Evolutionary conservation across 2,888 invertebrate species (phyloP).

Genomic region (Drosophila ochracea): DNA sequence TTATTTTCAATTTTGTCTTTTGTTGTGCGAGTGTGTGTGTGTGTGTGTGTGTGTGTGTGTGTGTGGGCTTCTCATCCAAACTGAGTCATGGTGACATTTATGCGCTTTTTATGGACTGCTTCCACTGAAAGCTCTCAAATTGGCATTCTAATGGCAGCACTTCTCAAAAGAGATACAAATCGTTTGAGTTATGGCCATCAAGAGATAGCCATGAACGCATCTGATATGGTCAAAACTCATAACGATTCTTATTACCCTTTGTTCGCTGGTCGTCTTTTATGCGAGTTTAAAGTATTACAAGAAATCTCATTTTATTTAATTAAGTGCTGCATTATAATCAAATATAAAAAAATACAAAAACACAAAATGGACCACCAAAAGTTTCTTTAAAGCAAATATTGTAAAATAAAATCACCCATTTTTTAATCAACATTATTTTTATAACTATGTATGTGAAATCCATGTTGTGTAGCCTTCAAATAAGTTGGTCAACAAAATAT

Average conservation of each 20-base stretch:
- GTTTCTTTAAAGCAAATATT: slow-evolving; percentile 1
- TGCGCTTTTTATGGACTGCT: slow-evolving; percentile 75
- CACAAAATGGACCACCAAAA: background rate
- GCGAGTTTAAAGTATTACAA: slow-evolving; percentile 50
- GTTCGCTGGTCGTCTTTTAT: slow-evolving; percentile 43
- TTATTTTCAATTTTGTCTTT: slow-evolving; percentile 14
- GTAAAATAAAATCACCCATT: background rate
- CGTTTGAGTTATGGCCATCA: slow-evolving; percentile 70
- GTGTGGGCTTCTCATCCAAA: slow-evolving; percentile 57
- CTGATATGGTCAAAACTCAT: slow-evolving; percentile 74
- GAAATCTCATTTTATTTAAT: slow-evolving; percentile 40
- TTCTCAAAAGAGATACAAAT: slow-evolving; percentile 80
- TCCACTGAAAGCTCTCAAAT: slow-evolving; percentile 74
- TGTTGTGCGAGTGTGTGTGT: slow-evolving; percentile 34
- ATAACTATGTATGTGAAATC: background rate
- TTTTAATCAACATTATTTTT: background rate
- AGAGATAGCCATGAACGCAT: slow-evolving; percentile 54
- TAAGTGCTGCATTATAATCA: slow-evolving; percentile 17
- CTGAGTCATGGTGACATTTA: slow-evolving; percentile 78
- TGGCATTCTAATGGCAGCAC: slow-evolving; percentile 80
- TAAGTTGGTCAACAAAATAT: background rate
- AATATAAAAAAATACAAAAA: background rate
- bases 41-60: slow-evolving; percentile 43
- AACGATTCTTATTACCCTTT: slow-evolving; percentile 55
- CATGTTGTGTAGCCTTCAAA: background rate